These are phyloP conservation scores for Xylocopa sonorina DNA, from an alignment of 1,140 invertebrate genomes.

Conservation along the genomic window DNA sequence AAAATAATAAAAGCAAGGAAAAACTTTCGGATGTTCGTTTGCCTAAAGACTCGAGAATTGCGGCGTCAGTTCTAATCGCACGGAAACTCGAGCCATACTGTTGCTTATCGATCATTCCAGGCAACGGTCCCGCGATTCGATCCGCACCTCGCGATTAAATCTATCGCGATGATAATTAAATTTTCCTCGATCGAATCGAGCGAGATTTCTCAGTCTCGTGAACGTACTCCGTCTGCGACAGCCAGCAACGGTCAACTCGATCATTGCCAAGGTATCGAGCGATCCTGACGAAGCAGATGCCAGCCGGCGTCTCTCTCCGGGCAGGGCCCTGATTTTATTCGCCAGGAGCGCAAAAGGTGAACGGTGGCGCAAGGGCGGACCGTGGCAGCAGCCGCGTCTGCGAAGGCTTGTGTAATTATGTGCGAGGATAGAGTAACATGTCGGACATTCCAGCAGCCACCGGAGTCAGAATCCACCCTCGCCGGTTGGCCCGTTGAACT, in stretches of 20 bases:
- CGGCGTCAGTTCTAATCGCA: conserved; percentile 8
- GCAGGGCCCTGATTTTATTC: conserved; percentile 29
- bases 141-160: too few species aligned
- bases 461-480: conserved; percentile 78
- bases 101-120: conserved; percentile 42
- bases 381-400: conserved; percentile 57
- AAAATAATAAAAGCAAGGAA: not conserved
- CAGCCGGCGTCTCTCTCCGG: not conserved
- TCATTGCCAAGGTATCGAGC: not conserved
- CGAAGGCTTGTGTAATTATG: conserved; percentile 77
- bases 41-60: conserved; percentile 17
- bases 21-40: conserved; percentile 35
- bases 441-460: conserved; percentile 79
- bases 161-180: too few species aligned
- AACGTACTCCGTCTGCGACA: not conserved
- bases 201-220: too few species aligned
- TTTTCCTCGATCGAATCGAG: too few species aligned
- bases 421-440: conserved; percentile 75
- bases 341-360: not conserved
- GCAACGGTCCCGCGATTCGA: not conserved
- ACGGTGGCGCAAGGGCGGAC: conserved; percentile 12
- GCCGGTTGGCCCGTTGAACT: conserved; percentile 78
- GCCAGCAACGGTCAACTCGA: too few species aligned
- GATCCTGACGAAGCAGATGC: not conserved
- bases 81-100: conserved; percentile 19